These are phyloP conservation scores for Styela clava DNA, from an alignment of 23 tunicate species.

Conservation along the genomic window DNA sequence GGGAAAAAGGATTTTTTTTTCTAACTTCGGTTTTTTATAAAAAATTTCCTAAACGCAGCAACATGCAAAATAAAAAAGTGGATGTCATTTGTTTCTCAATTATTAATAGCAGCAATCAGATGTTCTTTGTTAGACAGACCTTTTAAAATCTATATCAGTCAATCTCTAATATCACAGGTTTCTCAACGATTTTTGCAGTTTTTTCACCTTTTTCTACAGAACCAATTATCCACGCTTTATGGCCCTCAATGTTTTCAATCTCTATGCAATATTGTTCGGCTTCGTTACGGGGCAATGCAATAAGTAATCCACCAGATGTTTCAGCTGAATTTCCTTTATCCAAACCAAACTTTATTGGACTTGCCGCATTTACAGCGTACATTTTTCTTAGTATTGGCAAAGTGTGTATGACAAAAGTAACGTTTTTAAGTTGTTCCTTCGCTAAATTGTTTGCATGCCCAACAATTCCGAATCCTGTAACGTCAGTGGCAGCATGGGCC, in stretches of 20 bases:
- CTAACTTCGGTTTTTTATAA: too few species aligned
- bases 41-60: too few species aligned
- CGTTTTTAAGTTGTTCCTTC: constrained; percentile 27
- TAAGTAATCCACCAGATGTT: constrained; percentile 41
- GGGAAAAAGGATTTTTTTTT: too few species aligned
- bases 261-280: constrained; percentile 22
- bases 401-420: constrained; percentile 15
- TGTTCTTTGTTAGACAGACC: too few species aligned
- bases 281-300: constrained; percentile 27
- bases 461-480: constrained; percentile 42
- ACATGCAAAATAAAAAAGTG: too few species aligned
- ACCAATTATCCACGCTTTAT: constrained; percentile 44
- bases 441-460: constrained; percentile 43
- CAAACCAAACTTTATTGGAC: constrained; percentile 17
- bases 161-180: constrained; percentile 27
- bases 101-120: too few species aligned
- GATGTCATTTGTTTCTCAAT: too few species aligned
- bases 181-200: constrained; percentile 8
- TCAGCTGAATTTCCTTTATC: constrained; percentile 42
- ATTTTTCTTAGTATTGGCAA: constrained; percentile 28
- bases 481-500: constrained; percentile 45
- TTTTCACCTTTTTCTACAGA: constrained; percentile 27
- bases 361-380: constrained; percentile 23
- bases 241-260: constrained; percentile 24
- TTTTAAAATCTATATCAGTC: too few species aligned